Evolutionary conservation across 1,140 invertebrate genomes (phyloP).

Genomic region (Oedothorax gibbosus): DNA sequence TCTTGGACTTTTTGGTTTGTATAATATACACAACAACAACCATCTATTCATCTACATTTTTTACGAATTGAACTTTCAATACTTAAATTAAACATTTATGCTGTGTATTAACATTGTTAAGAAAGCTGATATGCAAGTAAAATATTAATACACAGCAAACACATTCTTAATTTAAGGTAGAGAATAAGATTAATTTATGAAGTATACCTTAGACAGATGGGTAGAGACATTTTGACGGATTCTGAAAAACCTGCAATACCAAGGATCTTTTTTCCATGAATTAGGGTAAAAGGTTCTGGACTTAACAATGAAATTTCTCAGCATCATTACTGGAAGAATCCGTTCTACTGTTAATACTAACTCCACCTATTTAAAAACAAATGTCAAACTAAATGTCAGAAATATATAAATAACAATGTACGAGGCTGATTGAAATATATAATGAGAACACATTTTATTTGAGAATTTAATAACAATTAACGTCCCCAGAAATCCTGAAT

Average conservation of each 20-base stretch:
- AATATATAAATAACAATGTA: too few relatives aligned
- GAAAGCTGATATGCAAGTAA: neutral
- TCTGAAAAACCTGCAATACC: conserved; percentile 34
- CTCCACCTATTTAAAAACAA: conserved; percentile 65
- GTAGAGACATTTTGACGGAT: neutral
- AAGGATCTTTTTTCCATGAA: conserved; percentile 27
- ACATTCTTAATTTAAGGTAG: neutral
- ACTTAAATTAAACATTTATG: neutral
- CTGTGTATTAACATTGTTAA: neutral
- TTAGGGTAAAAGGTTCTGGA: conserved; percentile 68
- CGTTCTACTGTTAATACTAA: conserved; percentile 71
- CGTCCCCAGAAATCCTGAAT: too few relatives aligned
- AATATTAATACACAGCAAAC: neutral
- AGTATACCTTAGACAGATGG: conserved; percentile 24
- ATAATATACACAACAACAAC: neutral
- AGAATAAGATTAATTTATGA: neutral
- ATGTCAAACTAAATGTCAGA: too few relatives aligned
- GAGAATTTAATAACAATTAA: too few relatives aligned
- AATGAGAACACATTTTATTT: too few relatives aligned
- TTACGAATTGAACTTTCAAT: neutral
- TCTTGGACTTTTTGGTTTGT: neutral
- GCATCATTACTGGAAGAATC: conserved; percentile 68
- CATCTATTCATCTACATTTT: too few relatives aligned
- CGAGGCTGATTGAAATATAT: too few relatives aligned
- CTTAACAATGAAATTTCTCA: conserved; percentile 66